A percentile compares a stretch with the other conserved stretches of the same genome.
Conservation (phyloP, 2,113 vertebrate genomes). For the Sphaerodactylus townsendi region DNA sequence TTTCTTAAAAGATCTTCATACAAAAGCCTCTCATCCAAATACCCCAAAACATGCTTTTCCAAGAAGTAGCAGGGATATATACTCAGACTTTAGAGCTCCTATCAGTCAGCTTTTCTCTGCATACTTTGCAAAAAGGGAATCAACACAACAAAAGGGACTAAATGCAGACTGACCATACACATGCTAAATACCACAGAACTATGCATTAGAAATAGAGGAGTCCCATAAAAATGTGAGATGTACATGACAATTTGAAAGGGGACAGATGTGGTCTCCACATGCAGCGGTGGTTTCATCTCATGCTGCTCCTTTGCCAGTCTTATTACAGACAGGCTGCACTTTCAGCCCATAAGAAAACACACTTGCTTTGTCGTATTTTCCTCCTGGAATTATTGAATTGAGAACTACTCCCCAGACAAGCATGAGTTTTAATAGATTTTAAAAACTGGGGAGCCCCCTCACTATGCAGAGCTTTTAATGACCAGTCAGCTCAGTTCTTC, state of each 20-base stretch:
- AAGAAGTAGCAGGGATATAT: background rate
- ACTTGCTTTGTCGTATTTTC: background rate
- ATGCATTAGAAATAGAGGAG: background rate
- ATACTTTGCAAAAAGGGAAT: background rate
- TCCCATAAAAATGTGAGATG: background rate
- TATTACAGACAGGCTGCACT: background rate
- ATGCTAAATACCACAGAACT: background rate
- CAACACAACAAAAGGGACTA: background rate
- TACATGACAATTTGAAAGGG: background rate
- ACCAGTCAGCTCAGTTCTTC: too few relatives aligned
- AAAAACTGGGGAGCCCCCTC: too few relatives aligned
- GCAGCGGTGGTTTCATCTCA: background rate
- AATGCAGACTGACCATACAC: background rate
- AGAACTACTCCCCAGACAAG: background rate
- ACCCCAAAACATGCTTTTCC: slow-evolving; percentile 22
- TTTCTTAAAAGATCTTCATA: background rate
- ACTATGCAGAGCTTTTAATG: background rate
- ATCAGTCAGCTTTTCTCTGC: background rate
- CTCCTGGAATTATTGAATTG: background rate
- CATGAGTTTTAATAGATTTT: background rate
- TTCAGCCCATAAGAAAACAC: background rate
- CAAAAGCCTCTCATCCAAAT: background rate
- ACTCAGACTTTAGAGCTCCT: background rate
- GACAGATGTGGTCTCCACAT: background rate
- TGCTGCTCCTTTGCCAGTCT: background rate